A percentile compares a stretch with the other conserved stretches of the same genome.
Evolutionary conservation across 2,888 invertebrate genomes (phyloP).

Genomic region (Cosmia trapezina): DNA sequence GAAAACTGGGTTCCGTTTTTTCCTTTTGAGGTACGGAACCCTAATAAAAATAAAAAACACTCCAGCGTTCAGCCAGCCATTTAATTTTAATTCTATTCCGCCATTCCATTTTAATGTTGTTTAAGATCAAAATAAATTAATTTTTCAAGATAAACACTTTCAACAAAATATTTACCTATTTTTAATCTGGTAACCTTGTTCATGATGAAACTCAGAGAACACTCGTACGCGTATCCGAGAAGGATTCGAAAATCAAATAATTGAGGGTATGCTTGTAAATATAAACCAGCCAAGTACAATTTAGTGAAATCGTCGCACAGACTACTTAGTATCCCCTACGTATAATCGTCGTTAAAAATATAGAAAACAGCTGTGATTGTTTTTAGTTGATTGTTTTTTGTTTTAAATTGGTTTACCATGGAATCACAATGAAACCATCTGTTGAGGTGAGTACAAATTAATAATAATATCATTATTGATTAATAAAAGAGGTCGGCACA

Average conservation of each 20-base stretch:
- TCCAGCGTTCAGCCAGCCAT: too few relatives aligned
- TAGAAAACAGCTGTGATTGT: constrained; percentile 3
- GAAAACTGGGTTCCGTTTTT: too few relatives aligned
- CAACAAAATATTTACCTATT: not conserved
- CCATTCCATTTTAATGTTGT: not conserved
- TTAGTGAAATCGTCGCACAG: not conserved
- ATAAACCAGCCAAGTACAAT: not conserved
- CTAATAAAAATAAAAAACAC: not conserved
- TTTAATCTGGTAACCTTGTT: not conserved
- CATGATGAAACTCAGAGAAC: not conserved
- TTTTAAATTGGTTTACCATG: constrained; percentile 28
- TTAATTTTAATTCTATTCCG: not conserved
- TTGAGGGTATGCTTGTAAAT: constrained; percentile 21
- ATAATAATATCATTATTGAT: not conserved
- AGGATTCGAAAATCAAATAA: constrained; percentile 5
- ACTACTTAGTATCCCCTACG: too few relatives aligned
- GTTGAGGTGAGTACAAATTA: constrained; percentile 57
- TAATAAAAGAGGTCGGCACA: not conserved
- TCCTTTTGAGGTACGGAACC: too few relatives aligned
- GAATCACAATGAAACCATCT: constrained; percentile 54
- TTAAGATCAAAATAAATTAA: not conserved
- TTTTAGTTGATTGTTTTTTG: not conserved
- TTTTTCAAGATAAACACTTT: not conserved
- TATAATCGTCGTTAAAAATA: too few relatives aligned
- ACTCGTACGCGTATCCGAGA: constrained; percentile 31